These are phyloP conservation scores for Rhinophrynus dorsalis DNA, from an alignment of 2,797 vertebrate genomes.

Conservation along the genomic window DNA sequence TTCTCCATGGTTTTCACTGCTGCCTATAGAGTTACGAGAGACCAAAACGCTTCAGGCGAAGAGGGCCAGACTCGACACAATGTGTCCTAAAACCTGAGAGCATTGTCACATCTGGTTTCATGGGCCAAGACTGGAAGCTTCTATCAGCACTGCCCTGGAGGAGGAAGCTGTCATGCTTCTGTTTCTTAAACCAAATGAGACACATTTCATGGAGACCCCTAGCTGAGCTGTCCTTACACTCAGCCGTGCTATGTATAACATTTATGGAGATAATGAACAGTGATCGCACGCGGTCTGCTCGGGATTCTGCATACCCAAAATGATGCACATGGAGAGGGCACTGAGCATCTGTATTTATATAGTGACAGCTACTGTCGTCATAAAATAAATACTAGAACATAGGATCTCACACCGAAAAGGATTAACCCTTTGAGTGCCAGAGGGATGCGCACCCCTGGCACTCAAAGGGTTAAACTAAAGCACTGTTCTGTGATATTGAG, in stretches of 20 bases:
- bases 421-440: too few species aligned
- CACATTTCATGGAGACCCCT: slow-evolving; percentile 26
- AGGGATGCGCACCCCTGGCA: too few species aligned
- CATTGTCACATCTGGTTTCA: slow-evolving; percentile 33
- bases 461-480: too few species aligned
- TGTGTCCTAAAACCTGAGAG: slow-evolving; percentile 18
- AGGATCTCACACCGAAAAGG: too few species aligned
- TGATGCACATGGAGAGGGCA: slow-evolving; percentile 21
- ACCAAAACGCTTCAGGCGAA: slow-evolving; percentile 7
- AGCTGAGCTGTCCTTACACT: slow-evolving; percentile 6
- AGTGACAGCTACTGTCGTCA: too few species aligned
- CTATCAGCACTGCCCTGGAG: slow-evolving; percentile 30
- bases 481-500: too few species aligned
- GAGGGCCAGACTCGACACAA: background rate
- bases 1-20: background rate
- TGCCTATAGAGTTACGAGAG: background rate
- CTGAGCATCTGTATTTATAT: too few species aligned
- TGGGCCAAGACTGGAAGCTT: slow-evolving; percentile 16
- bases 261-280: slow-evolving; percentile 41
- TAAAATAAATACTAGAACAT: too few species aligned
- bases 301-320: background rate
- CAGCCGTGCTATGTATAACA: slow-evolving; percentile 6
- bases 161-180: slow-evolving; percentile 30
- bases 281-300: slow-evolving; percentile 4
- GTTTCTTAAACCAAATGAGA: slow-evolving; percentile 31